Conservation (phyloP, 2,797 vertebrate genomes). For the Tadarida brasiliensis region DNA sequence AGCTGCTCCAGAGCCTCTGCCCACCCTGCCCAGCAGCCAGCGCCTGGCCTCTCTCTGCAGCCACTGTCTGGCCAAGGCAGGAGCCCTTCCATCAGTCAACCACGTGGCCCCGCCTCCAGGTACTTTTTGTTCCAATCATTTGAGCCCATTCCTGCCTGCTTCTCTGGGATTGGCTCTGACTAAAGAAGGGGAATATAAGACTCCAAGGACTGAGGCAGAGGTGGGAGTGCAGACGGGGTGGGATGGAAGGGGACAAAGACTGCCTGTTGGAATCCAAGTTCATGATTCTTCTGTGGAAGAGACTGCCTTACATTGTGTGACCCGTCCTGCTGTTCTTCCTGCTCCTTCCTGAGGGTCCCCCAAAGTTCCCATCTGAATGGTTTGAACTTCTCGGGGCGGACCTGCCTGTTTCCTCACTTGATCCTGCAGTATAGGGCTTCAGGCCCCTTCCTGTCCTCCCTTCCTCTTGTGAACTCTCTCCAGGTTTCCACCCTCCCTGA, state of each 20-base stretch:
- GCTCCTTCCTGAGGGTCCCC: background rate
- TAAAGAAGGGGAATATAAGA: background rate
- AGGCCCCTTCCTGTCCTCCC: background rate
- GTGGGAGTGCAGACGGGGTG: too few relatives aligned
- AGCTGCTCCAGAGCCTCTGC: slow-evolving; percentile 67
- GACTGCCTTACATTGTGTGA: background rate
- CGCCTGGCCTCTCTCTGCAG: background rate
- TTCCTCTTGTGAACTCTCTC: background rate
- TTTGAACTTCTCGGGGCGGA: background rate
- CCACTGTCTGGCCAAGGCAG: background rate
- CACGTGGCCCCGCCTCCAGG: slow-evolving; percentile 28
- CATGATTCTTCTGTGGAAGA: background rate
- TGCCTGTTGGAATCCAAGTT: background rate
- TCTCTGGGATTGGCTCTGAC: slow-evolving; percentile 67
- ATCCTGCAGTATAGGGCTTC: background rate
- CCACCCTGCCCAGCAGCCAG: slow-evolving; percentile 53
- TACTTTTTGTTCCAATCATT: slow-evolving; percentile 65
- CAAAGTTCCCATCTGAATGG: too few relatives aligned
- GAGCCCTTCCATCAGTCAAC: slow-evolving; percentile 29
- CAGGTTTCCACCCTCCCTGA: background rate
- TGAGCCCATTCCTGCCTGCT: background rate
- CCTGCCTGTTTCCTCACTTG: background rate
- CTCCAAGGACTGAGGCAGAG: background rate
- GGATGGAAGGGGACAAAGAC: fast-evolving
- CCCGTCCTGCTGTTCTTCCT: background rate